These are phyloP conservation scores for Coboldia fuscipes DNA, from an alignment of 1,140 invertebrate species.

Conservation along the genomic window DNA sequence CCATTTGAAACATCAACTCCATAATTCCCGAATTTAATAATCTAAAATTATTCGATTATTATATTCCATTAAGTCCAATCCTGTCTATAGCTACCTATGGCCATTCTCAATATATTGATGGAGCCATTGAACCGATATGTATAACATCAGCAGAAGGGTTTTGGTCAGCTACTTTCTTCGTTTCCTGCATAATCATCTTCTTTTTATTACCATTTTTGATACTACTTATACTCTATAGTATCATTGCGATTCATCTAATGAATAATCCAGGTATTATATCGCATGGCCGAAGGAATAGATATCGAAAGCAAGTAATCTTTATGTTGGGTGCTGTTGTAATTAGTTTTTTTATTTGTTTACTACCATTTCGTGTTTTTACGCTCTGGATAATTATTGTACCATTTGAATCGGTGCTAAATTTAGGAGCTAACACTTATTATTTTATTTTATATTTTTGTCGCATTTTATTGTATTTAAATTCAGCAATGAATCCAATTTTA, in stretches of 20 bases:
- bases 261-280: constrained; percentile 16
- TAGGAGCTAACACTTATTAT: constrained; percentile 64
- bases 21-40: no score
- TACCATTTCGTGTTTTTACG: constrained; percentile 61
- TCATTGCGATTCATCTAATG: constrained; percentile 58
- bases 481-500: constrained; percentile 73
- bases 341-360: constrained; percentile 64
- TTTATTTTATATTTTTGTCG: constrained; percentile 67
- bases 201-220: constrained; percentile 57
- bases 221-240: constrained; percentile 52
- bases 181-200: constrained; percentile 47
- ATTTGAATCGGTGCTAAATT: constrained; percentile 30
- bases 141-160: constrained; percentile 38
- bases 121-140: constrained; percentile 31
- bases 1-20: no score
- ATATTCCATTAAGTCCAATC: not conserved
- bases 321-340: constrained; percentile 69
- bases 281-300: constrained; percentile 14
- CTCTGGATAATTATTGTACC: constrained; percentile 55
- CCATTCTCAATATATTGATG: not conserved
- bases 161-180: constrained; percentile 50
- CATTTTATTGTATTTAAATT: constrained; percentile 74
- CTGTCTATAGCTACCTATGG: not conserved
- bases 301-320: constrained; percentile 46
- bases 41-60: not conserved